These are phyloP conservation scores for Gambelia wislizenii DNA, from an alignment of 2,797 vertebrate genomes.

Conservation along the genomic window DNA sequence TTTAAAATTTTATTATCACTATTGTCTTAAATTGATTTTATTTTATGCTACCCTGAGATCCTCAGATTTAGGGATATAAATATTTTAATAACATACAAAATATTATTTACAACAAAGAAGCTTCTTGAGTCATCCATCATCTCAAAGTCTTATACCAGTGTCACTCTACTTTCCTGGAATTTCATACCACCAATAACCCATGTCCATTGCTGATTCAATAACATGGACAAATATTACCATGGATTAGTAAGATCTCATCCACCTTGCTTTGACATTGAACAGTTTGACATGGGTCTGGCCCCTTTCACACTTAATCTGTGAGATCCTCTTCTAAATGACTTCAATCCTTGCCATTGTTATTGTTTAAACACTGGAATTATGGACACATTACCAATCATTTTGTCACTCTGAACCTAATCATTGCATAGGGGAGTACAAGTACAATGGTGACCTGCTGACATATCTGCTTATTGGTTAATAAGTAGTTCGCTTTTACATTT, in stretches of 20 bases:
- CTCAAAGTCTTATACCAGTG: not conserved
- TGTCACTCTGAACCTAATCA: not conserved
- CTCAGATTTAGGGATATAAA: too few species aligned
- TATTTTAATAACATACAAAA: too few species aligned
- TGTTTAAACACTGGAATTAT: not conserved
- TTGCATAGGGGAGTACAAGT: not conserved
- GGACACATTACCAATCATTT: not conserved
- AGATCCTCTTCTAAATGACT: not conserved
- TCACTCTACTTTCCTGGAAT: not conserved
- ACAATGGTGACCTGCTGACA: not conserved
- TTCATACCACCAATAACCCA: not conserved
- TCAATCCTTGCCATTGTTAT: not conserved
- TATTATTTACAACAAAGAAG: not conserved
- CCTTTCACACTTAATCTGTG: not conserved
- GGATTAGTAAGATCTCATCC: not conserved
- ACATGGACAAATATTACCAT: not conserved
- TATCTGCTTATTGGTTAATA: not conserved
- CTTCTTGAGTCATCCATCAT: not conserved
- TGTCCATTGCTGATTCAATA: not conserved
- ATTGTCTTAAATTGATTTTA: too few species aligned
- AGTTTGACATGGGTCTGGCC: not conserved
- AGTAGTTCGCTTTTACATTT: conserved; percentile 10
- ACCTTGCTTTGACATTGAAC: not conserved
- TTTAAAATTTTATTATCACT: too few species aligned
- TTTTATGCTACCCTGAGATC: too few species aligned